Evolutionary conservation across 2,113 vertebrate species (phyloP), one percentile per base, ranked within the genome.

Genomic region (Syngnathus floridae): DNA sequence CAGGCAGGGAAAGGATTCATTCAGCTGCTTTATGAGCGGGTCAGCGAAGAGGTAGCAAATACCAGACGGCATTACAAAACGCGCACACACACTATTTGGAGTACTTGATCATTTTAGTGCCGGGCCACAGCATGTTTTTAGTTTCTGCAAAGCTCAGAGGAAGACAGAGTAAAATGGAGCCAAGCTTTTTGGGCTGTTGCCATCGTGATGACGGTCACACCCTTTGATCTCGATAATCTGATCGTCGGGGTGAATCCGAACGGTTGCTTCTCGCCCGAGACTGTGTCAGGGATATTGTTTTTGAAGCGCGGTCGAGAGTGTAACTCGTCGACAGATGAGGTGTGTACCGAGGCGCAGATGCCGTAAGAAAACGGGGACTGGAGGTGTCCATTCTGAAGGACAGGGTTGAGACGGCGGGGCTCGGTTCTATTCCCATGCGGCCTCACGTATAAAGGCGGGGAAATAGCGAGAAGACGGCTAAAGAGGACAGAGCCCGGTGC

Each of bases 151-250:
- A 46, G 40, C 12, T 61, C 5, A 55, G 75, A 58, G 43, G 36
- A 70, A 46, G 69, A 45, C 65, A 56, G 57, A 78, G 66, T 64
- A 56, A 58, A 55, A 67, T 62, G 66, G 75, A 65, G 64, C 64
- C 43, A 71, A 70, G 71, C 73, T 67, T 72, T 77, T 70, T 65
- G 60, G 37, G 69, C 63, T 16, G 48, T 12, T 38, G 75, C 80
- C 84, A 86, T 86, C 64, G 83, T 84, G 80, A 88, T 89, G 84
- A 84, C 31, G 54, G 76, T 81, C 79, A 78, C 78, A 81, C 77
- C 71, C 76, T 81, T 77, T 82, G 77, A 86, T 84, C 76, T 74
- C 67, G 66, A 77, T 81, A 76, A 86, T 84, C 76, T 77, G 67
- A 76, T 74, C 76, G 77, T 87, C 82, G 76, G 72, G 80, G 78